Base-by-base conservation (phyloP, 1,140 invertebrate genomes). In the Hyles euphorbiae region DNA sequence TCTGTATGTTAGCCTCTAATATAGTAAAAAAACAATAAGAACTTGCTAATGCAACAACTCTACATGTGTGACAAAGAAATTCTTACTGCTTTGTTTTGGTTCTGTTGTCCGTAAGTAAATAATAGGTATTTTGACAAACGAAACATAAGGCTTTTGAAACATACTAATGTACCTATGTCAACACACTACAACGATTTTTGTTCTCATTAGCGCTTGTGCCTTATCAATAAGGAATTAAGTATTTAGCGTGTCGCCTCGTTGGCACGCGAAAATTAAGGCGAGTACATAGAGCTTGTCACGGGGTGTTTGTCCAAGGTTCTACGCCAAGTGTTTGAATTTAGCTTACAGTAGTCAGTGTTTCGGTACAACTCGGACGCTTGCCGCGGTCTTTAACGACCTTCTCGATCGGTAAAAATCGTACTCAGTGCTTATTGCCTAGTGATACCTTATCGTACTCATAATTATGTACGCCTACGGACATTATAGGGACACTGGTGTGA, bases 321-420 rank as follows among this genome's bases (percentile, higher is more conserved):
- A 43, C n/a, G 34, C 34, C 49, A 58, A 22, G 43, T 47, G 58
- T 63, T 65, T 61, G 48, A 55, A 67, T 61, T 56, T 61, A 46
- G 53, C 61, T 48, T 65, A 68, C 44, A 56, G 54, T 64, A 61
- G 60, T 76, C 70, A 78, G 72, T 78, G 65, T 75, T 67, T 75
- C 74, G 72, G 64, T 60, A 66, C 34, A 53, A 5, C 54, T n/a
- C 33, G 49, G 51, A 51, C 50, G 36, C 11, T 48, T 32, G 36
- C 12, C 10, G 58, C 34, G 44, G 49, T 43, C 33, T 11, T 33
- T 43, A 34, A 54, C 11, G 40, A 45, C 40, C 36, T 43, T 45
- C 43, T 43, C 40, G 9, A 56, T n/a, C 44, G 45, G 22, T 22
- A 56, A 47, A 56, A 47, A 56, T 11, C 32, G 49, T 48, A n/a